These are phyloP conservation scores for Botia almorhae DNA, from an alignment of 2,797 vertebrate genomes.

Conservation along the genomic window DNA sequence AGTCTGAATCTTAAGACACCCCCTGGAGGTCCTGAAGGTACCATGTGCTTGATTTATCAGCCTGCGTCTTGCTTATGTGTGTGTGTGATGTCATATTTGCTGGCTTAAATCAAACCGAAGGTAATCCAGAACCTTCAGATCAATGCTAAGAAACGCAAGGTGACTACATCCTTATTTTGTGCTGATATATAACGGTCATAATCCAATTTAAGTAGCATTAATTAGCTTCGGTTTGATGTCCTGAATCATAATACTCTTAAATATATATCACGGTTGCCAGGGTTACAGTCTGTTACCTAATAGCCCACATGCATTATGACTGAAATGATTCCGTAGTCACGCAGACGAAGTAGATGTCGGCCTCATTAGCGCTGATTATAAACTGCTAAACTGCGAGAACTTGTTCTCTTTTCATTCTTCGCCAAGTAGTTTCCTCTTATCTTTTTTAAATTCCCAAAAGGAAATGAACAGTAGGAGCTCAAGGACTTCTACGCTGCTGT, in stretches of 20 bases:
- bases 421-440: conserved; percentile 45
- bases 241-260: conserved; percentile 46
- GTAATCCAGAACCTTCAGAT: conserved; percentile 21
- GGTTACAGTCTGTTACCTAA: conserved; percentile 35
- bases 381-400: conserved; percentile 33
- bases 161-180: conserved; percentile 48
- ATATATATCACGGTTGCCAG: conserved; percentile 39
- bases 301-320: conserved; percentile 1
- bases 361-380: conserved; percentile 43
- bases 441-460: conserved; percentile 37
- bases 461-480: conserved; percentile 28
- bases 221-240: conserved; percentile 26
- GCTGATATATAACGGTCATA: conserved; percentile 7
- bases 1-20: conserved; percentile 48
- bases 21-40: background rate
- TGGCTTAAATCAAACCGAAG: conserved; percentile 43
- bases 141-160: conserved; percentile 17
- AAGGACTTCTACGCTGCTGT: conserved; percentile 56
- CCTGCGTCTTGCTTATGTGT: conserved; percentile 32
- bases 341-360: conserved; percentile 13
- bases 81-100: conserved; percentile 40
- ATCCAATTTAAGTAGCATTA: conserved; percentile 26
- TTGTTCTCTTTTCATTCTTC: conserved; percentile 20
- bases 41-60: conserved; percentile 44
- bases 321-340: conserved; percentile 12